phyloP scores from a whole-genome alignment of 2,888 invertebrate species.

The Orchestes rusci region DNA sequence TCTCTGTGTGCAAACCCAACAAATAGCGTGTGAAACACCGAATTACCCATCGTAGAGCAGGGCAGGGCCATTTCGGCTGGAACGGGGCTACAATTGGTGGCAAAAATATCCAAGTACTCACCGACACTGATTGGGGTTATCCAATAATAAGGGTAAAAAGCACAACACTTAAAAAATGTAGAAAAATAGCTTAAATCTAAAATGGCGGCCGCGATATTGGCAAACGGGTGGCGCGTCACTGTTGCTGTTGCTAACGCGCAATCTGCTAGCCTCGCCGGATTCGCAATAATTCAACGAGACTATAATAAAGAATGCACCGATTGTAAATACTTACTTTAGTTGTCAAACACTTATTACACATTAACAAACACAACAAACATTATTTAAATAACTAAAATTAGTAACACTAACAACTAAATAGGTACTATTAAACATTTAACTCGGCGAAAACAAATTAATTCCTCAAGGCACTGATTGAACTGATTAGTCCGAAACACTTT shows the following conservation, averaged over 20 bases:
- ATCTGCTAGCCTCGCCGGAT: constrained; percentile 47
- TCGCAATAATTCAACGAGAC: no score
- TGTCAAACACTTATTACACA: constrained; percentile 35
- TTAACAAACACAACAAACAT: constrained; percentile 44
- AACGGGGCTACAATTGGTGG: not conserved
- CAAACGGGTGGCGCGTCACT: constrained; percentile 47
- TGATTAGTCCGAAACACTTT: no score
- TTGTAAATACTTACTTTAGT: constrained; percentile 1
- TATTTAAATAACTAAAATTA: constrained; percentile 33
- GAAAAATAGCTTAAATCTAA: constrained; percentile 38
- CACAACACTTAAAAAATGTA: constrained; percentile 33
- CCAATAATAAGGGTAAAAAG: constrained; percentile 30
- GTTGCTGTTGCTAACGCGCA: constrained; percentile 64
- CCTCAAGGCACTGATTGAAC: constrained; percentile 16
- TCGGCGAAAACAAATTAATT: constrained; percentile 15
- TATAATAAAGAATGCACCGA: no score
- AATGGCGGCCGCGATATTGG: constrained; percentile 40
- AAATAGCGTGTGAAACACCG: no score
- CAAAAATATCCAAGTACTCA: constrained; percentile 9
- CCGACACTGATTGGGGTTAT: constrained; percentile 15
- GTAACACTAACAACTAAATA: constrained; percentile 26
- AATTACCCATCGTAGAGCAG: no score
- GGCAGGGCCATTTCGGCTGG: no score
- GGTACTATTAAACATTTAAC: constrained; percentile 23
- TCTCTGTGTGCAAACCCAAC: no score